phyloP scores from a whole-genome alignment of 2,888 invertebrate genomes.

The Homarus gammarus region DNA sequence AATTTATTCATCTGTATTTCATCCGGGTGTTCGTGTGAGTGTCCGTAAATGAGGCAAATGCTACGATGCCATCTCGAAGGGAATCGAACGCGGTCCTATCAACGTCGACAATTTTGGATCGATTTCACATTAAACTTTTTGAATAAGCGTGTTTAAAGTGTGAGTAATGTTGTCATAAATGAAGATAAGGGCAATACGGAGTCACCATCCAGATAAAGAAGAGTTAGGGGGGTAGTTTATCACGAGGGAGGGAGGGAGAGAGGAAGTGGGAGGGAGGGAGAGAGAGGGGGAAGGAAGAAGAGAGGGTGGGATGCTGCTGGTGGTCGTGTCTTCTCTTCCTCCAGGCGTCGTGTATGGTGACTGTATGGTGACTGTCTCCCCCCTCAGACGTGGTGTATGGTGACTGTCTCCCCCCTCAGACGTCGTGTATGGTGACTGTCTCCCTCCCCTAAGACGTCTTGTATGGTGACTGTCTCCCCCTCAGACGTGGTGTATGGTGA shows the following conservation, averaged over 20 bases:
- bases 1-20: no score
- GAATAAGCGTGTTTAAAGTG: conserved; percentile 66
- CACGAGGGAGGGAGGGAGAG: conserved; percentile 21
- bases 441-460: no score
- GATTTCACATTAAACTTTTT: conserved; percentile 66
- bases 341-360: no score
- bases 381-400: no score
- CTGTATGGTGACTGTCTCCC: no score
- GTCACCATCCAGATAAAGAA: conserved; percentile 41
- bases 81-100: conserved; percentile 12
- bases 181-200: conserved; percentile 47
- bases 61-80: background rate
- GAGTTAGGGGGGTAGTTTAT: conserved; percentile 49
- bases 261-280: background rate
- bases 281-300: background rate
- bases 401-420: no score
- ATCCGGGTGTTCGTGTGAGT: no score
- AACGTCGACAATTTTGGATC: conserved; percentile 43
- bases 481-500: no score
- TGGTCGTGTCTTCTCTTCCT: no score
- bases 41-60: background rate
- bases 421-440: no score
- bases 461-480: no score
- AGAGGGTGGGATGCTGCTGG: no score
- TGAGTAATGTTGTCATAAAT: conserved; percentile 59